Evolutionary conservation across 2,888 invertebrate species (phyloP), one percentile per base, ranked within the genome.

Genomic region (Amphimallon solstitiale): DNA sequence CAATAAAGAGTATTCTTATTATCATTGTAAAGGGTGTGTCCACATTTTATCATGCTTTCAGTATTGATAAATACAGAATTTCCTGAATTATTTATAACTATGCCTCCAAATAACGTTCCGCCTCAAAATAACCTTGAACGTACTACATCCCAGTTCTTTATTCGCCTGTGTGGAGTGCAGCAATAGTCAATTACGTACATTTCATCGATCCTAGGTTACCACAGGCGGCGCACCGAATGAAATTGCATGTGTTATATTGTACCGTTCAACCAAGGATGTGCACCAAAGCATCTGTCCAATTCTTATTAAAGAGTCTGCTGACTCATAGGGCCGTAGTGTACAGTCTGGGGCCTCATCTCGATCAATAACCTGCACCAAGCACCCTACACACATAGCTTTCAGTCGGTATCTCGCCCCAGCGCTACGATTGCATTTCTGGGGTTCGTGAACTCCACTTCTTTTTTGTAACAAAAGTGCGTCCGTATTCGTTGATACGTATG

Each of bases 321-420:
- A 72, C 68, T 72, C 72, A 70, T 64, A 67, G 65, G 62, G 63
- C 48, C 38, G 70, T 67, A 68, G 67, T 65, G 62, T n/a, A 67
- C 65, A 68, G 70, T 67, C 68, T 72, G 67, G 69, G 65, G 66
- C 69, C 68, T 68, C 67, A 70, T 71, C 70, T 46, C 71, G 72
- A 72, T 72, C 72, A 72, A 72, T 72, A 72, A 51, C 64, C 37
- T 61, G 63, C 65, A 71, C 70, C 65, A 68, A 68, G n/a, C n/a
- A n/a, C n/a, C n/a, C n/a, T 68, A 68, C 48, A 59, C 67, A 68
- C 68, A 72, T 68, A 74, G 71, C 74, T 74, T 75, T 73, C 72
- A 73, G 71, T 45, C 68, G 49, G 48, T 65, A 51, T 56, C 52
- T 59, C 48, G 45, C 62, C 60, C 61, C 12, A 61, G 21, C 61